Conservation (phyloP, 2,113 vertebrate species). For the Caretta caretta region DNA sequence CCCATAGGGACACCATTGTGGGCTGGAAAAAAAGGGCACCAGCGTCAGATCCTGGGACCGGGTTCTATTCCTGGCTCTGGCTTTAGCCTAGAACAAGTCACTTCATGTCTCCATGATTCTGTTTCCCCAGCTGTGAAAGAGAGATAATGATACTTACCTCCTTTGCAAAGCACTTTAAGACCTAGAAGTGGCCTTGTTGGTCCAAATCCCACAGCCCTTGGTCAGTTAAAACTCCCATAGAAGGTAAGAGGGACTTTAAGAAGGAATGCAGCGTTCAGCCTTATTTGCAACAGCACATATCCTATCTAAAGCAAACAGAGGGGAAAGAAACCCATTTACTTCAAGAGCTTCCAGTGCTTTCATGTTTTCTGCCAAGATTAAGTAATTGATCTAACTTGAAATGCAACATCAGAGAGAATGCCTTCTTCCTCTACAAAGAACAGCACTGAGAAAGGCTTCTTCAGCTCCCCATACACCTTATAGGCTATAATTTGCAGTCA, state of each 20-base stretch:
- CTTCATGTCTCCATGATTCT: background rate
- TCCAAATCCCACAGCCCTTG: background rate
- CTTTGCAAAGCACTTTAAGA: background rate
- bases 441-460: background rate
- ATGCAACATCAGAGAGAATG: background rate
- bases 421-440: fast-evolving
- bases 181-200: background rate
- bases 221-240: background rate
- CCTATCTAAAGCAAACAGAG: background rate
- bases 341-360: background rate
- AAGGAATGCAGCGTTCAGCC: background rate
- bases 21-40: background rate
- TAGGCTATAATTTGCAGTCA: background rate
- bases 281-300: background rate
- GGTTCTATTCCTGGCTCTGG: background rate
- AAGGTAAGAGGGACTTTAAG: background rate
- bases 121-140: background rate
- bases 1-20: background rate
- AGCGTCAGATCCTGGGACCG: background rate
- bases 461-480: background rate
- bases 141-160: background rate
- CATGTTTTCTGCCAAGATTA: background rate
- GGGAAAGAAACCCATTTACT: background rate
- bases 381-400: background rate
- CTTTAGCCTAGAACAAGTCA: background rate